A percentile compares a stretch with the other conserved stretches of the same genome.
These are phyloP conservation scores for Glaucomys volans DNA, from an alignment of 2,113 vertebrate genomes.

Conservation along the genomic window DNA sequence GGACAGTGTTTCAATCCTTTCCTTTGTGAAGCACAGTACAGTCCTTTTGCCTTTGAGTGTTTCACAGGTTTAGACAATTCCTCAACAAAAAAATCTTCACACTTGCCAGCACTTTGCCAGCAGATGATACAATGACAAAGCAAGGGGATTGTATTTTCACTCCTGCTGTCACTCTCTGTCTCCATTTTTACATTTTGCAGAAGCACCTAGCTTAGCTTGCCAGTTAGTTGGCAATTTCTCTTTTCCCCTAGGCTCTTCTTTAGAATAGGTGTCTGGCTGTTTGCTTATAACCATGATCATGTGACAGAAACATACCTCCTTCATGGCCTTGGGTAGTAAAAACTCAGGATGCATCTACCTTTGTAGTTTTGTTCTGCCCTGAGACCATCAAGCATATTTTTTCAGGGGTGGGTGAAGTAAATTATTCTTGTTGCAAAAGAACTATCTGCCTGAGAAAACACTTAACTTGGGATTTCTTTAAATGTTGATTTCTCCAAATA, in stretches of 20 bases:
- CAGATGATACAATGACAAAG: neutral
- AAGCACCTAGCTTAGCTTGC: neutral
- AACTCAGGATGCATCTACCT: neutral
- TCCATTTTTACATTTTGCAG: constrained; percentile 19
- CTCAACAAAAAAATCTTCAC: constrained; percentile 33
- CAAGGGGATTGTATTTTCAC: neutral
- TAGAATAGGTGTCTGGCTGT: neutral
- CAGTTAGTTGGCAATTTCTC: neutral
- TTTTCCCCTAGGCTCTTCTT: neutral
- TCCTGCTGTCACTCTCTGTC: neutral
- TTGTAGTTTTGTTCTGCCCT: neutral
- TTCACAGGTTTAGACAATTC: neutral
- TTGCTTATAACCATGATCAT: neutral
- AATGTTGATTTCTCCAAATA: constrained; percentile 40
- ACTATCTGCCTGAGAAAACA: neutral
- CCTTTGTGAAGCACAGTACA: constrained; percentile 22
- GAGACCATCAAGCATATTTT: neutral
- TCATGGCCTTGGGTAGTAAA: neutral
- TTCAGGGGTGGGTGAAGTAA: neutral
- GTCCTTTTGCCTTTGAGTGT: neutral
- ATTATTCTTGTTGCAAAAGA: constrained; percentile 42
- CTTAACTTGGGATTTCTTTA: constrained; percentile 58
- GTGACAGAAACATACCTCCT: neutral
- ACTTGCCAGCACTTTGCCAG: neutral
- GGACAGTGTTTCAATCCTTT: constrained; percentile 45